These are phyloP conservation scores for Atta cephalotes DNA, from an alignment of 1,140 invertebrate species.

Conservation along the genomic window DNA sequence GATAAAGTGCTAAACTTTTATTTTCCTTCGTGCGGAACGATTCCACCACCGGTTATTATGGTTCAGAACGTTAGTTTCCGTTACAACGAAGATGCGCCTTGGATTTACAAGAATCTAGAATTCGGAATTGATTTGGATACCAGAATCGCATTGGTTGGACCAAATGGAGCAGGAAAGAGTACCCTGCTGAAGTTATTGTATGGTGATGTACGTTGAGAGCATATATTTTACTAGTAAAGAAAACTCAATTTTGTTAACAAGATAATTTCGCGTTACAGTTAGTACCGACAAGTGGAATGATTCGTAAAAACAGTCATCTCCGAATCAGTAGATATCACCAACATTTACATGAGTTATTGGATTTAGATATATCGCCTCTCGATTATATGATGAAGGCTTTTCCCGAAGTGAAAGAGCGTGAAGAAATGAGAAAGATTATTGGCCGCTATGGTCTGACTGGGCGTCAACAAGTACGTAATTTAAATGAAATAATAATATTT, in stretches of 20 bases:
- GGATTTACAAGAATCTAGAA: slow-evolving; percentile 99
- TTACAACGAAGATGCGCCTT: slow-evolving; percentile 95
- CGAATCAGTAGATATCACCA: slow-evolving; percentile 99
- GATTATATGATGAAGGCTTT: slow-evolving; percentile 99
- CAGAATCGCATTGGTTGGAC: slow-evolving; percentile 98
- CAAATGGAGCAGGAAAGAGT: slow-evolving; percentile 99
- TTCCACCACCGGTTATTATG: slow-evolving; percentile 99
- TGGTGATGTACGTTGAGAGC: slow-evolving; percentile 91
- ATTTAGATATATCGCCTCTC: slow-evolving; percentile 97
- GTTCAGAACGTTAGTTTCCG: slow-evolving; percentile 98
- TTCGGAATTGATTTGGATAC: slow-evolving; percentile 99
- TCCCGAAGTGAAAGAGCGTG: slow-evolving; percentile 98
- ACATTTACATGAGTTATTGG: slow-evolving; percentile 98
- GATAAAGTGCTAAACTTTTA: slow-evolving; percentile 98
- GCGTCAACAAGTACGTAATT: slow-evolving; percentile 93
- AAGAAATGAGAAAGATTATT: slow-evolving; percentile 99
- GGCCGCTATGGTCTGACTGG: slow-evolving; percentile 98
- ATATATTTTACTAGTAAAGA: slow-evolving; percentile 3
- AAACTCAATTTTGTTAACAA: background rate
- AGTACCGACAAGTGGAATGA: slow-evolving; percentile 97
- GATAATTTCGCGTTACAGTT: slow-evolving; percentile 87
- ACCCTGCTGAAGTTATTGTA: slow-evolving; percentile 98
- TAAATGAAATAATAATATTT: background rate
- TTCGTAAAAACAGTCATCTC: slow-evolving; percentile 98
- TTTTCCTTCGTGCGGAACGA: slow-evolving; percentile 98